Conservation (phyloP, 92 coral and sea anemone genomes). For the Zoanthus sociatus region DNA sequence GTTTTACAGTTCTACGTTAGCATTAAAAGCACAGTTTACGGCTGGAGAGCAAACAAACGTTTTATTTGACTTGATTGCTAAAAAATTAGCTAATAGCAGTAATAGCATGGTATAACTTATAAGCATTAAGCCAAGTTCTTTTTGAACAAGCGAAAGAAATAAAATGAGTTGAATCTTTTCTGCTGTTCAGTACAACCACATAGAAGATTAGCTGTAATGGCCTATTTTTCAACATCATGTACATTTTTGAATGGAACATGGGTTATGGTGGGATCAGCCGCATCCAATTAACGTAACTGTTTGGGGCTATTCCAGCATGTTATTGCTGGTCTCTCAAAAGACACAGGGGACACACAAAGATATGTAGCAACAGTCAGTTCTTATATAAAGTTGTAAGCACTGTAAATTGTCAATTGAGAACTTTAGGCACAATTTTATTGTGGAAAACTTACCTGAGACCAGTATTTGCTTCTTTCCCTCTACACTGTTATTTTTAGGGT, state of each 20-base stretch:
- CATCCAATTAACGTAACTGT: not conserved
- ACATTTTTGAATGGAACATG: not conserved
- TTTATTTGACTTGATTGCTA: too few species aligned
- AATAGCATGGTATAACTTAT: too few species aligned
- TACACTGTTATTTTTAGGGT: too few species aligned
- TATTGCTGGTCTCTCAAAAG: slow-evolving; percentile 11
- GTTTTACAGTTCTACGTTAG: not conserved
- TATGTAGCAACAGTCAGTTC: slow-evolving; percentile 3
- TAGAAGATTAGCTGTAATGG: not conserved
- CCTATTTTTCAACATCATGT: not conserved
- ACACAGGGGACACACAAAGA: slow-evolving; percentile 2
- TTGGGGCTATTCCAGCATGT: slow-evolving; percentile 4
- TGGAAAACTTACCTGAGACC: not conserved
- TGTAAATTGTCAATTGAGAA: slow-evolving; percentile 2
- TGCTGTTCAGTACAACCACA: not conserved
- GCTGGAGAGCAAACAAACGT: not conserved
- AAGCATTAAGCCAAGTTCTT: too few species aligned
- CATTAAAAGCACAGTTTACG: not conserved
- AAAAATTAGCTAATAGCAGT: too few species aligned
- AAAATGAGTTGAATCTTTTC: not conserved
- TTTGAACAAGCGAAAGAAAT: too few species aligned
- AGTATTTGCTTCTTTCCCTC: not conserved
- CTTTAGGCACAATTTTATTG: slow-evolving; percentile 1
- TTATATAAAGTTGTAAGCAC: slow-evolving; percentile 1
- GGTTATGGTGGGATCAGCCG: not conserved